phyloP scores from a whole-genome alignment of 2,113 vertebrate genomes.

The Carlito syrichta region DNA sequence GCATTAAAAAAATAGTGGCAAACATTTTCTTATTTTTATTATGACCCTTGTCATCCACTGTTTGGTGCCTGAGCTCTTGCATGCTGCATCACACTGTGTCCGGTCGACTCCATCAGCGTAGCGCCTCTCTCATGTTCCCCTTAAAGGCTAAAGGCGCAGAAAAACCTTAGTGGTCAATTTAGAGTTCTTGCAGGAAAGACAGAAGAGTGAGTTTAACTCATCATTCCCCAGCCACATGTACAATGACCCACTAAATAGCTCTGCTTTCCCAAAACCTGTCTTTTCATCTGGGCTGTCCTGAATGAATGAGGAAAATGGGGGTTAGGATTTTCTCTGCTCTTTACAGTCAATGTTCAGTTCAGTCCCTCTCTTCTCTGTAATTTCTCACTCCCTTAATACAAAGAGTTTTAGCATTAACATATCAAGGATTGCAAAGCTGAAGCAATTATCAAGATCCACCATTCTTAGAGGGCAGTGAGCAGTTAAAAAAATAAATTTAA shows the following conservation, averaged over 20 bases:
- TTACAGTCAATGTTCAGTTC: not conserved
- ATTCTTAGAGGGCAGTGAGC: not conserved
- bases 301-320: not conserved
- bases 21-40: not conserved
- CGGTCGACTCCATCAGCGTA: fast-evolving
- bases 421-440: not conserved
- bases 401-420: not conserved
- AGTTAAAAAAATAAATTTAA: not conserved
- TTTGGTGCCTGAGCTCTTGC: not conserved
- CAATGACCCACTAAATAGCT: not conserved
- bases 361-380: not conserved
- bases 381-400: not conserved
- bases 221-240: not conserved
- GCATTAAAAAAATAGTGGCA: too few relatives aligned
- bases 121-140: not conserved
- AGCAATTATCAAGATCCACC: too few relatives aligned
- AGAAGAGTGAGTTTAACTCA: not conserved
- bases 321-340: not conserved
- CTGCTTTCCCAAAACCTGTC: not conserved
- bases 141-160: not conserved
- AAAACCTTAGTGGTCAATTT: not conserved
- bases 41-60: not conserved
- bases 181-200: not conserved
- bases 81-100: not conserved
- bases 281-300: not conserved